Evolutionary conservation across 2,888 invertebrate genomes (phyloP), one percentile per base, ranked within the genome.

Genomic region (Rotaria magnacalcarata): DNA sequence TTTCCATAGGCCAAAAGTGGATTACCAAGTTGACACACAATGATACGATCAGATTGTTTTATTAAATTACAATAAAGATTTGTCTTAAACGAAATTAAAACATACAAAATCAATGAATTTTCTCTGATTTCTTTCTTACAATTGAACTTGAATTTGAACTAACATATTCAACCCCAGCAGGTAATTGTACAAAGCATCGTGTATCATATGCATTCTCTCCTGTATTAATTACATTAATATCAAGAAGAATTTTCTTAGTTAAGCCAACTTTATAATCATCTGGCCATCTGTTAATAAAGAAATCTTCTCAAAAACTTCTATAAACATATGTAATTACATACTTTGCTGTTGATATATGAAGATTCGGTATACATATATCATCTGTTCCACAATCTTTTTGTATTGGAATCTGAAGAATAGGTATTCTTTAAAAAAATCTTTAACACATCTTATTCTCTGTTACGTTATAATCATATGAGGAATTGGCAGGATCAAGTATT

Each of bases 311-410:
- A 52, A 54, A 16, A 50, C 27, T 14, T 54, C 6, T 34, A 60
- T 85, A 21, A 19, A 24, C 10, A 5, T 74, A 2, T 21, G 19
- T n/a, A n/a, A n/a, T n/a, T 34, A n/a, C 7, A 85, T 85, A 86
- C 86, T 75, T 85, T 58, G 85, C 50, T 11, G 85, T 85, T 34
- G 86, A 58, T 41, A 86, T 41, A n/a, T 80, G 54, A 34, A 86
- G 50, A 86, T 86, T 84, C 10, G 86, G 85, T 54, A 86, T 50
- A 27, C 86, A 86, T 50, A 84, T 52, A 84, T 86, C 86, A 85
- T 86, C 86, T 16, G 80, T 10, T 24, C 86, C 86, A 85, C 86
- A 86, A 85, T 86, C 85, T 85, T 80, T 86, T 60, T 85, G 84
- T n/a, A 86, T 85, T 56, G 75, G 43, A 43, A 86, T 86, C 56